Conservation (phyloP, 2,113 vertebrate species). For the Urocynchramus pylzowi region DNA sequence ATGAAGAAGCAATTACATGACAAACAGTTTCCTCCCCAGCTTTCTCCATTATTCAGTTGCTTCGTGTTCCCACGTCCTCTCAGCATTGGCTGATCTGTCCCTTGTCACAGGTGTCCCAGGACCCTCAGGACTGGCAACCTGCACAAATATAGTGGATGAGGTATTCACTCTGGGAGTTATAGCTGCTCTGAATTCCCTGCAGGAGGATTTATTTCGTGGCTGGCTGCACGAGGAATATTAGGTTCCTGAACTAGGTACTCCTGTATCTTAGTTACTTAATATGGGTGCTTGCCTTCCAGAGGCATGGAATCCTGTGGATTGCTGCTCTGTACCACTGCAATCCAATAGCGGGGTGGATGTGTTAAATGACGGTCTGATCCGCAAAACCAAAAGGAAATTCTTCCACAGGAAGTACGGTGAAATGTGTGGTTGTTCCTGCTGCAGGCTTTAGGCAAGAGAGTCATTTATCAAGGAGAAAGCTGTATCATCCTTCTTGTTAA, state of each 20-base stretch:
- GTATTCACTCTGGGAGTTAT: neutral
- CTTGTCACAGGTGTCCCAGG: neutral
- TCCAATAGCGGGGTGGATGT: neutral
- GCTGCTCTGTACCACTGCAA: neutral
- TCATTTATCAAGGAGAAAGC: neutral
- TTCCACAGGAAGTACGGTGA: neutral
- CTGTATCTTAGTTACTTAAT: neutral
- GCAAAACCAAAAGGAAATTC: neutral
- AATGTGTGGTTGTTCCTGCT: neutral
- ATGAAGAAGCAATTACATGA: constrained; percentile 7
- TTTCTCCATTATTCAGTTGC: neutral
- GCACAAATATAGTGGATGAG: neutral
- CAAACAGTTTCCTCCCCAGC: neutral
- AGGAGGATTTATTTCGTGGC: neutral
- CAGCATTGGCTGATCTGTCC: neutral
- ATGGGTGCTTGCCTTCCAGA: neutral
- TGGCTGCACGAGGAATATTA: neutral
- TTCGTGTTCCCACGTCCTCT: neutral
- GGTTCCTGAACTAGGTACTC: neutral
- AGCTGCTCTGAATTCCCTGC: neutral
- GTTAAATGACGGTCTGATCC: neutral
- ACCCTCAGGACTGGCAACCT: neutral
- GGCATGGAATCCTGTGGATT: neutral
- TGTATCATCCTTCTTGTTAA: constrained; percentile 1
- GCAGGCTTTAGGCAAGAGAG: neutral